Percentiles rank a stretch among this genome's conserved stretches.
Evolutionary conservation across 1,140 invertebrate species (phyloP).

Genomic region (Diachasma alloeum): DNA sequence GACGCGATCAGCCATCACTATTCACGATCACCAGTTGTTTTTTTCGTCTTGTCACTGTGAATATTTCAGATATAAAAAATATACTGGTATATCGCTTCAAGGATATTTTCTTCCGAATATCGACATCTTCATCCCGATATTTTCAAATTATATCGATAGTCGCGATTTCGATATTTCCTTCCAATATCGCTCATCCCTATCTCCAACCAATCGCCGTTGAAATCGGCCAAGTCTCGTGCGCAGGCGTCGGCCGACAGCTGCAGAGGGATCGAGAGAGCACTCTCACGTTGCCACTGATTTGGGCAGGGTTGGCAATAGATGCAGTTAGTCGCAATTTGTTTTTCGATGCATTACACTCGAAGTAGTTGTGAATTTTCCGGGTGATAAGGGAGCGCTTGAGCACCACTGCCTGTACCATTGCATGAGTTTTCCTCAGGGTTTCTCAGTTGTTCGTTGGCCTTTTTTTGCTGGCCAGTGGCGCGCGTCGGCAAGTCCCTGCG

Average conservation of each 20-base stretch:
- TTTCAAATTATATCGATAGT: no score
- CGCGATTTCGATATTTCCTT: no score
- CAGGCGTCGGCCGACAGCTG: not conserved
- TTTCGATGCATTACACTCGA: not conserved
- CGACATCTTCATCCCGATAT: no score
- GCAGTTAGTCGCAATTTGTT: not conserved
- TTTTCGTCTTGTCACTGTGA: no score
- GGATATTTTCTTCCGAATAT: no score
- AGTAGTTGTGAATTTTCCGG: not conserved
- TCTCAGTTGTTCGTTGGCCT: not conserved
- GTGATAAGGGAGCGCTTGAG: not conserved
- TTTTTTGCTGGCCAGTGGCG: not conserved
- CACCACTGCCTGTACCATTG: not conserved
- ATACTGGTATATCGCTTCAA: no score
- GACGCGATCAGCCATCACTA: no score
- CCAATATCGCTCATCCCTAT: no score
- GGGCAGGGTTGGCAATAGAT: not conserved
- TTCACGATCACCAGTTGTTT: no score
- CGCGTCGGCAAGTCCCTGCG: not conserved
- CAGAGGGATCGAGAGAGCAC: not conserved
- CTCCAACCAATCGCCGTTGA: not conserved
- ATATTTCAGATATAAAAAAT: no score
- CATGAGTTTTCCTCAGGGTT: not conserved
- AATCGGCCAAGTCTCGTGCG: not conserved
- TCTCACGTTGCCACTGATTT: not conserved